Conservation (phyloP, 2,797 vertebrate genomes). For the Peromyscus melanophrys region DNA sequence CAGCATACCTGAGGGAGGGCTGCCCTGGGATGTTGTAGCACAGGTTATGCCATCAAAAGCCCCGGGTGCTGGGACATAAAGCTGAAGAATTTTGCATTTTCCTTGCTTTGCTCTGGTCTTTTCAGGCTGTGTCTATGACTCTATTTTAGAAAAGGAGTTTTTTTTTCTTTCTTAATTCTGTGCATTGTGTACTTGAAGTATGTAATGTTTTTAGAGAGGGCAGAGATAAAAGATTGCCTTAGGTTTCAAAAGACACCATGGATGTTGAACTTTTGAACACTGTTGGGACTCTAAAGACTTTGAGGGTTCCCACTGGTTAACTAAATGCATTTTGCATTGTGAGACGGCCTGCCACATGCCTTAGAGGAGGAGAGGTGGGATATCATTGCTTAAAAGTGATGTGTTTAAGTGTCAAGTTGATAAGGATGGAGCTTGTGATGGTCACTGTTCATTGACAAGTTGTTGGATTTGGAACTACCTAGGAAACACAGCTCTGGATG, state of each 20-base stretch:
- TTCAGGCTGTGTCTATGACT: not conserved
- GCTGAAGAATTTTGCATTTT: not conserved
- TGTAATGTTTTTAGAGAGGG: not conserved
- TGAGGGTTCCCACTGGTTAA: not conserved
- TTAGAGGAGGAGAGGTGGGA: not conserved
- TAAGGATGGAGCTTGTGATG: not conserved
- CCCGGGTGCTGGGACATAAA: not conserved
- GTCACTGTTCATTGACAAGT: not conserved
- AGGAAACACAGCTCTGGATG: not conserved
- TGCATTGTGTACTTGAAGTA: not conserved
- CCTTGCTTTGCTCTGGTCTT: not conserved
- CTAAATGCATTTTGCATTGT: not conserved
- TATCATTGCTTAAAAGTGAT: not conserved
- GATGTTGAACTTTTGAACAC: not conserved
- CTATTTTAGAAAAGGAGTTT: not conserved
- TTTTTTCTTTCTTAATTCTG: not conserved
- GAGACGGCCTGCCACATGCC: not conserved
- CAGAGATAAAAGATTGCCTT: not conserved
- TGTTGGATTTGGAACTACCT: not conserved
- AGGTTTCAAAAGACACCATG: not conserved
- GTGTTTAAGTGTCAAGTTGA: not conserved
- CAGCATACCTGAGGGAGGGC: not conserved
- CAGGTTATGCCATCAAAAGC: not conserved
- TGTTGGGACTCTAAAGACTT: not conserved
- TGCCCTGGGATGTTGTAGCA: not conserved